Evolutionary conservation across 2,888 invertebrate genomes (phyloP).

Genomic region (Eubasilissa splendida): DNA sequence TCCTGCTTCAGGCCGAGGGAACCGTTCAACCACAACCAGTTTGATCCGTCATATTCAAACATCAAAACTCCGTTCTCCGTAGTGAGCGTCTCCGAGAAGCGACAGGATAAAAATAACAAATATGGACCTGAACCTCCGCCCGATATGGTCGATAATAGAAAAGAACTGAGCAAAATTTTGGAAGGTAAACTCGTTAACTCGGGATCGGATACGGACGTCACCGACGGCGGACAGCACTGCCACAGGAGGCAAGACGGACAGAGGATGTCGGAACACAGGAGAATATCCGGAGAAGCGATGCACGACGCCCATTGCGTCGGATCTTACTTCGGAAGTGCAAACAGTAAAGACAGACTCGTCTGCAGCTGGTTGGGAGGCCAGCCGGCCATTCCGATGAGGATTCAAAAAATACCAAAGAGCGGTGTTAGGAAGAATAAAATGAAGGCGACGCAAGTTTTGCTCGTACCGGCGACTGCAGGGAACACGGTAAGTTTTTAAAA

Average conservation of each 20-base stretch:
- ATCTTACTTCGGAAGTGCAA: slow-evolving; percentile 68
- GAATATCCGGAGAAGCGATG: slow-evolving; percentile 44
- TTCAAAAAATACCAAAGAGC: slow-evolving; percentile 55
- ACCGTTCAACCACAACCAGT: slow-evolving; percentile 72
- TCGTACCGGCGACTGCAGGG: slow-evolving; percentile 64
- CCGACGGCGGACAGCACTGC: slow-evolving; percentile 42
- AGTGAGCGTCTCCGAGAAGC: slow-evolving; percentile 66
- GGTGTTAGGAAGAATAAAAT: slow-evolving; percentile 66
- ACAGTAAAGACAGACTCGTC: slow-evolving; percentile 73
- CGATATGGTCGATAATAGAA: slow-evolving; percentile 61
- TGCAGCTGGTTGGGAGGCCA: slow-evolving; percentile 74
- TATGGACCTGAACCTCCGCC: slow-evolving; percentile 61
- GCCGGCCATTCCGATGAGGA: slow-evolving; percentile 59
- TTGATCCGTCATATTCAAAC: slow-evolving; percentile 66
- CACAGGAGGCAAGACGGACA: slow-evolving; percentile 1
- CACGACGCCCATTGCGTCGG: slow-evolving; percentile 61
- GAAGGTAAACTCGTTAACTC: slow-evolving; percentile 66
- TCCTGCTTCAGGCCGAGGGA: slow-evolving; percentile 72
- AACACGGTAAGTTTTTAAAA: slow-evolving; percentile 62
- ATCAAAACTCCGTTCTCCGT: slow-evolving; percentile 63
- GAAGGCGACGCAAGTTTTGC: slow-evolving; percentile 64
- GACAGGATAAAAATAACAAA: slow-evolving; percentile 60
- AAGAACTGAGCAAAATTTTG: slow-evolving; percentile 67
- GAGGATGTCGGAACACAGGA: slow-evolving; percentile 31
- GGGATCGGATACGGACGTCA: slow-evolving; percentile 51